A percentile compares a stretch with the other conserved stretches of the same genome.
Conservation (phyloP, 2,888 invertebrate genomes). For the Drosophila dives region DNA sequence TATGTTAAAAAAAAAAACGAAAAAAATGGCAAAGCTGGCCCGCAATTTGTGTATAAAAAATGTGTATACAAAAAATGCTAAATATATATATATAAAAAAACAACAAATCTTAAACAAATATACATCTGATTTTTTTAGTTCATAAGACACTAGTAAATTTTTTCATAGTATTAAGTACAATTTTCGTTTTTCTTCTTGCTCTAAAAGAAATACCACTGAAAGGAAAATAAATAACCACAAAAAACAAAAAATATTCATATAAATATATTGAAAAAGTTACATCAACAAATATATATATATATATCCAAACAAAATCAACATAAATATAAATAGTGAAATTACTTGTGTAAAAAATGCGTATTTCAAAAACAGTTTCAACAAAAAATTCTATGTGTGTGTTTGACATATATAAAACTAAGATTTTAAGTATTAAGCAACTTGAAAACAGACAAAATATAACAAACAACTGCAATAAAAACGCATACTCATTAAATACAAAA, state of each 20-base stretch:
- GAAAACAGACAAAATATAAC: slow-evolving; percentile 6
- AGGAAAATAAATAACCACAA: slow-evolving; percentile 52
- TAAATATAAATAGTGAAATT: slow-evolving; percentile 68
- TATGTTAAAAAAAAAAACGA: slow-evolving; percentile 61
- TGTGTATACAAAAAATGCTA: slow-evolving; percentile 41
- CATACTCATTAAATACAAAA: slow-evolving; percentile 42
- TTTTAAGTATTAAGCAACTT: slow-evolving; percentile 73
- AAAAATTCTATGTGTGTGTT: slow-evolving; percentile 67
- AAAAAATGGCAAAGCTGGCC: slow-evolving; percentile 49
- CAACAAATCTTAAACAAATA: slow-evolving; percentile 74
- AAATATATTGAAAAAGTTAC: slow-evolving; percentile 61
- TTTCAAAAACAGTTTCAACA: slow-evolving; percentile 49
- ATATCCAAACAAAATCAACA: slow-evolving; percentile 27
- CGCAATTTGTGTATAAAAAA: slow-evolving; percentile 53
- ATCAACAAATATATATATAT: slow-evolving; percentile 22
- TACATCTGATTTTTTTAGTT: slow-evolving; percentile 82
- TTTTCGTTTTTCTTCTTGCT: slow-evolving; percentile 76
- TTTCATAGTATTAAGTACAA: slow-evolving; percentile 81
- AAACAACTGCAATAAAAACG: slow-evolving; percentile 41
- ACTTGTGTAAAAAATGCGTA: slow-evolving; percentile 47
- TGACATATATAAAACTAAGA: slow-evolving; percentile 55
- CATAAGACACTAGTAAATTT: slow-evolving; percentile 83
- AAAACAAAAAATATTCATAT: slow-evolving; percentile 46
- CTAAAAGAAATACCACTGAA: slow-evolving; percentile 54
- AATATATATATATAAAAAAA: slow-evolving; percentile 20